Evolutionary conservation across 2,797 vertebrate species (phyloP), one percentile per base, ranked within the genome.

Genomic region (Coilia nasus): DNA sequence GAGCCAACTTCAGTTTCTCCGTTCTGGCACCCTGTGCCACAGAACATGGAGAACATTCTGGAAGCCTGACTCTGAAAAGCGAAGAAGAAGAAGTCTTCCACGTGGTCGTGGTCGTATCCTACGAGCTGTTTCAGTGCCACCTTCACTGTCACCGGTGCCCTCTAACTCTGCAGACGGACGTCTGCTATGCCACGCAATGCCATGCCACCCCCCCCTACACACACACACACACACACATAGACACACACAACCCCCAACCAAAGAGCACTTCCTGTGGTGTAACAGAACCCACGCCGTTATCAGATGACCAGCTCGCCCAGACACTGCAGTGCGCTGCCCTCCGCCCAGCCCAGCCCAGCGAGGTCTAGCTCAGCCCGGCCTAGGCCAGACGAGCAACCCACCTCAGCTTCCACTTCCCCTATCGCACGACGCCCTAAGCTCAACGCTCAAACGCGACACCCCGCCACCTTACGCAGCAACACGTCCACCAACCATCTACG

Each of bases 241-340:
- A 67, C 62, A 67, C 62, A 67, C 25, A 94, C 91, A 90, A 94
- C 87, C 89, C 94, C 94, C 95, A 95, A 94, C 95, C 95, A 93
- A 88, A 93, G 93, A 93, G 92, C 94, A 94, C 90, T 93, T 92
- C 93, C 91, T 91, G 93, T 91, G 92, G 87, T 95, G 96, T 96
- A 96, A 96, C 94, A 96, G 94, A 96, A 96, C 93, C 94, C 89
- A 92, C 93, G 94, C 94, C 96, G 95, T 96, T 96, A 96, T 96
- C 95, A 96, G 96, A 96, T 96, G 96, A 96, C 95, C 94, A 93
- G 93, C 93, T 95, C 94, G 91, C 88, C 94, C 90, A 92, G 93
- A 94, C 92, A 89, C 90, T 89, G 90, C 89, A 86, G 91, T 91
- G 91, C 91, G 90, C 91, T 88, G 87, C 84, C 88, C 92, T 91